Evolutionary conservation across 2,888 invertebrate genomes (phyloP).

Genomic region (Ectemnius lituratus): DNA sequence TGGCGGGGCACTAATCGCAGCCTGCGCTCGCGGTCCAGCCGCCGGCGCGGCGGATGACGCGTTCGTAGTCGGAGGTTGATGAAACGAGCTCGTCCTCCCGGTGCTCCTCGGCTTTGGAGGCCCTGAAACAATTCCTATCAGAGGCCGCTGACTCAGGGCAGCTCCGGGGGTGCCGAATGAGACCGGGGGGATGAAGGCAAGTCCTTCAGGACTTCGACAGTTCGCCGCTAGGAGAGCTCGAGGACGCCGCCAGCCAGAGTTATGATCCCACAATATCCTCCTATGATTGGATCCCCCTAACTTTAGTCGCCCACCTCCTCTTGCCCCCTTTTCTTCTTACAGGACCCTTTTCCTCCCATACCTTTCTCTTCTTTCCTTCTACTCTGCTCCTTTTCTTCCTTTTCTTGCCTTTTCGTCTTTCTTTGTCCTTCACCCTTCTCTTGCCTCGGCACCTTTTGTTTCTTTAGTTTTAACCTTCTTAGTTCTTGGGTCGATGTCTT

Average conservation of each 20-base stretch:
- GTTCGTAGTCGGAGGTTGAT: background rate
- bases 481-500: too few species aligned
- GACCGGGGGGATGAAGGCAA: slow-evolving; percentile 46
- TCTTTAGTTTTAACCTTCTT: too few species aligned
- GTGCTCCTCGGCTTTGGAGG: slow-evolving; percentile 12
- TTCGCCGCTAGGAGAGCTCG: slow-evolving; percentile 29
- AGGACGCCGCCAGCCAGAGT: slow-evolving; percentile 53
- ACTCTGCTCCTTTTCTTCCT: slow-evolving; percentile 1
- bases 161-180: slow-evolving; percentile 45
- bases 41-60: too few species aligned
- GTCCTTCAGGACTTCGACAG: slow-evolving; percentile 62
- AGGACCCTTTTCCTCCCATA: background rate
- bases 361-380: slow-evolving; percentile 2
- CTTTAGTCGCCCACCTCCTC: slow-evolving; percentile 38
- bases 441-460: too few species aligned
- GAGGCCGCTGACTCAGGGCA: slow-evolving; percentile 58
- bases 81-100: background rate
- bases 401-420: background rate
- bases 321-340: background rate
- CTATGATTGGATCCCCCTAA: slow-evolving; percentile 70
- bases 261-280: slow-evolving; percentile 72
- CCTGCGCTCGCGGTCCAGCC: too few species aligned
- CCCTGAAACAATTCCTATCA: slow-evolving; percentile 65
- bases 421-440: too few species aligned
- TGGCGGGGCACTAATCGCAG: too few species aligned